Base-by-base conservation (phyloP, 2,888 invertebrate species). In the Dendrolimus houi region DNA sequence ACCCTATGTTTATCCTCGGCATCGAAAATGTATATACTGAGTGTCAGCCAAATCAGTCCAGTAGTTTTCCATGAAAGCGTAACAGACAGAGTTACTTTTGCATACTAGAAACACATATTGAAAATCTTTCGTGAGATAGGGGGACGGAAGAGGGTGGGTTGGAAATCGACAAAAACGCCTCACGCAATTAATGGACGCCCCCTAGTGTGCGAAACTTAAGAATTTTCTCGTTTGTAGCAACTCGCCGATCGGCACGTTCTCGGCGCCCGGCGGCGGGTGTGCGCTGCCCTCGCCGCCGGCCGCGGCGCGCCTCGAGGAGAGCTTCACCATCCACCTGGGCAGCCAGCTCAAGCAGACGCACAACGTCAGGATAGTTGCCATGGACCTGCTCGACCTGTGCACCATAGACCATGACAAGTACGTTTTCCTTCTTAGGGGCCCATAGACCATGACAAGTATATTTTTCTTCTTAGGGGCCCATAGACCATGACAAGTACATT, bases 301-400 rank as follows among this genome's bases (percentile, higher is more conserved):
- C 10, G 64, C 62, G 13, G 74, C 74, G 8, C 80, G 82, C 0
- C 78, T 97, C 72, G 98, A 98, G 86, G 99, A 99, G 89, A 98
- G 98, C 85, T 99, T 99, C 83, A 99, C 99, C 17, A 98, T 99
- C 74, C 98, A 99, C 90, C 92, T 99, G 64, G 99, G 99, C 56
- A 98, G 98, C 7, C 99, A 99, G 87, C 93, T 99, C 81, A 99
- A 99, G 83, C 98, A 99, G 76, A 99, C 98, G 92, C 99, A 99
- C 85, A 99, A 99, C 83, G 95, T 99, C 62, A 92, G 99, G 57
- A 95, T 99, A 62, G 91, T 98, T 42, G 96, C 97, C 59, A 95
- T 96, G 17, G 96, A 97, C 75, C 92, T 98, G 65, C 96, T 82
- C 56, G 84, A 87, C 40, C 68, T 86, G 13, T 85, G 84, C 64